Evolutionary conservation across 2,888 invertebrate genomes (phyloP), one percentile per base, ranked within the genome.

Genomic region (Drosophila aldrichi): DNA sequence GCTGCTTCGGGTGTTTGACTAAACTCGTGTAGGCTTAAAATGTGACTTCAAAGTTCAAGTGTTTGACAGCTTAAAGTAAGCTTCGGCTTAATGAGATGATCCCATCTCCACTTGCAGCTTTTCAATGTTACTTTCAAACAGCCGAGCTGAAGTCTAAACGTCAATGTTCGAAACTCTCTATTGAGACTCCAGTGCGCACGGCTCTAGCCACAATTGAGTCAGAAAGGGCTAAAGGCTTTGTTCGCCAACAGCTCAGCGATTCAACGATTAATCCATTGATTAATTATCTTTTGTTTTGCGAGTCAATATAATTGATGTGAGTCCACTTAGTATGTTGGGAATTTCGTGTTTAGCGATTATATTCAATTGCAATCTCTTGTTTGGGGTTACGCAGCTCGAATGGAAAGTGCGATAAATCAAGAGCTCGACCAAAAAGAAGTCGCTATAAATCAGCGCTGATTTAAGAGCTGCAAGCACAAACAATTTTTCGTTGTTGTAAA

Each of bases 361-460:
- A 66, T 65, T 55, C 58, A 75, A 67, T 67, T 61, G 61, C 34
- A 73, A 67, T 73, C 62, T 67, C 38, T 54, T 63, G 61, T 46
- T 38, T 58, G 36, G 68, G 78, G 59, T 59, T 68, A 78, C 54
- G 65, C 73, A 34, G 65, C 54, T 58, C 54, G 55, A 67, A 62
- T 48, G 40, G 46, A 67, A 78, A 40, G 52, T 55, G 32, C 48
- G 58, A 67, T 78, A 74, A 75, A 75, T 78, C 58, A 75, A 56
- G 48, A 5, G 56, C n/a, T 68, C 18, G 51, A 14, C 56, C 59
- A 68, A 34, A 34, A 49, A 49, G 78, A 78, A 78, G 56, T 56
- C 48, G 55, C 62, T 61, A 75, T 78, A 78, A 75, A 75, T 75
- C 68, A 76, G 68, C 20, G 74, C 56, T 78, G 61, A 75, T 68